phyloP scores from a whole-genome alignment of 1,140 invertebrate genomes.

The Brachionus plicatilis region DNA sequence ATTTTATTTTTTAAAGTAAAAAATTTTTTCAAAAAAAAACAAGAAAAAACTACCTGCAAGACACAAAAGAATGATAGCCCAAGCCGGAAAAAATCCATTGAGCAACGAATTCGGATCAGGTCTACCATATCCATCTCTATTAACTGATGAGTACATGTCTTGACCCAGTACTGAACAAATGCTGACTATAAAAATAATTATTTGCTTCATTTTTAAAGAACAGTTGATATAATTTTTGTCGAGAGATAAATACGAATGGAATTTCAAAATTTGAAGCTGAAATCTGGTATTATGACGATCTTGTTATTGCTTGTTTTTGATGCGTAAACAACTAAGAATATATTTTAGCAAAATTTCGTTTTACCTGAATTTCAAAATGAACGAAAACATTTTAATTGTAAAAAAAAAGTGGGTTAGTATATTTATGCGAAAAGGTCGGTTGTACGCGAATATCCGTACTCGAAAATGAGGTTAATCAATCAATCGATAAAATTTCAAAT shows the following conservation, averaged over 20 bases:
- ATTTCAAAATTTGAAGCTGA: not conserved
- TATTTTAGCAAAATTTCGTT: not conserved
- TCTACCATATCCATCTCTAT: conserved; percentile 25
- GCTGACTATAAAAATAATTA: not conserved
- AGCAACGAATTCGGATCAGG: not conserved
- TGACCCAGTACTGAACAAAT: not conserved
- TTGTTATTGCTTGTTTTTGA: not conserved
- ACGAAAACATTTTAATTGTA: not conserved
- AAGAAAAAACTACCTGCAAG: not conserved
- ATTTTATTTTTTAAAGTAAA: not conserved
- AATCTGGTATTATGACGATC: not conserved
- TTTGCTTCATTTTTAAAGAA: not conserved
- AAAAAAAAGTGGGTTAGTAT: conserved; percentile 13
- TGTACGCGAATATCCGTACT: not conserved
- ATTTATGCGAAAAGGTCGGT: not conserved
- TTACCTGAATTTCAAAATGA: conserved; percentile 18
- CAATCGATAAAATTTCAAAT: not conserved
- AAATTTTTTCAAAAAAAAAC: not conserved
- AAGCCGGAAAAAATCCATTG: conserved; percentile 23
- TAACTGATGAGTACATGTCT: not conserved
- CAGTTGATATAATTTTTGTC: not conserved
- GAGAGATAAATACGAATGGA: not conserved
- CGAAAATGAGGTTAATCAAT: conserved; percentile 12
- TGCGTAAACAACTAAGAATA: not conserved
- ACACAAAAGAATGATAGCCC: not conserved